A percentile compares a stretch with the other conserved stretches of the same genome.
These are phyloP conservation scores for Xestobium rufovillosum DNA, from an alignment of 2,888 invertebrate genomes.

Conservation along the genomic window DNA sequence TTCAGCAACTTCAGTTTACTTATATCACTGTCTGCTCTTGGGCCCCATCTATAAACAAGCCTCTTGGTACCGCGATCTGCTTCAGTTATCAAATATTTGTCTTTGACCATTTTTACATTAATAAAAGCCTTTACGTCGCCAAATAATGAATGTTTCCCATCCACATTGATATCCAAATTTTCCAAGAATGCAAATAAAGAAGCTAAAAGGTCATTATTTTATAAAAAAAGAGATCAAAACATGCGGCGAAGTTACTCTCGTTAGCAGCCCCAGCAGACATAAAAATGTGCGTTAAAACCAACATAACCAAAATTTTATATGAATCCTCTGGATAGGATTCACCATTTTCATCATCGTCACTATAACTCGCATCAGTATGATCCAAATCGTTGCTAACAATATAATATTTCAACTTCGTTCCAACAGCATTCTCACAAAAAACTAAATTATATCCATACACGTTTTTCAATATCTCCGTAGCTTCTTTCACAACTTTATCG, in stretches of 20 bases:
- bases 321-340: constrained; percentile 24
- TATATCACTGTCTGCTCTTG: constrained; percentile 31
- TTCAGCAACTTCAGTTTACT: constrained; percentile 29
- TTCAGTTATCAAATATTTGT: constrained; percentile 27
- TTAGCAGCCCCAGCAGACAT: constrained; percentile 28
- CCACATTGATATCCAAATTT: constrained; percentile 26
- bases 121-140: constrained; percentile 31
- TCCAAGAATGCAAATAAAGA: constrained; percentile 30
- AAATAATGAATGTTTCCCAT: constrained; percentile 27
- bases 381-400: constrained; percentile 28
- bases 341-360: constrained; percentile 12
- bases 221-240: not conserved
- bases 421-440: not conserved
- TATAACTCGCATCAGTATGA: constrained; percentile 20
- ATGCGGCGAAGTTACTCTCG: constrained; percentile 26
- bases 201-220: constrained; percentile 20
- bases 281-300: constrained; percentile 31
- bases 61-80: constrained; percentile 26
- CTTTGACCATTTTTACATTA: constrained; percentile 24
- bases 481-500: constrained; percentile 25
- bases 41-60: constrained; percentile 28
- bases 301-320: constrained; percentile 27
- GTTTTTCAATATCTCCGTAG: constrained; percentile 23
- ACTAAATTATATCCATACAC: constrained; percentile 1
- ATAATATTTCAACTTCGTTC: constrained; percentile 26